Conservation (phyloP, 2,888 invertebrate species). For the Patella pellucida region DNA sequence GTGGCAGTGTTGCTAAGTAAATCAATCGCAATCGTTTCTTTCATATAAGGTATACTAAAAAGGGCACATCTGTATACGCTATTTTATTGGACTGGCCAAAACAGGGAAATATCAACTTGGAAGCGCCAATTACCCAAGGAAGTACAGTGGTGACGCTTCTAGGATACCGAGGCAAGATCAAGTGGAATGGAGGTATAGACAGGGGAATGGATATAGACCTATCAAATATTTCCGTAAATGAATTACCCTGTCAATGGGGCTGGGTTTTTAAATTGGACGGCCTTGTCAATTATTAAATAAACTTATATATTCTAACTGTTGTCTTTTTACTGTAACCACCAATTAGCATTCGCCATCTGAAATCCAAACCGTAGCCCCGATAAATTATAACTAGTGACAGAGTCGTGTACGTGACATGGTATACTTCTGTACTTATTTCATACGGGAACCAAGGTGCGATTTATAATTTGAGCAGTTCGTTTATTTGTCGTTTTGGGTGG, state of each 20-base stretch:
- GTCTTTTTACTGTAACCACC: too few species aligned
- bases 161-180: conserved; percentile 68
- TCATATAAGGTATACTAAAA: conserved; percentile 55
- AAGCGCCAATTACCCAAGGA: conserved; percentile 66
- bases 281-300: conserved; percentile 5
- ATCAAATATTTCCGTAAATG: conserved; percentile 35
- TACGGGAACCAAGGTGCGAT: too few species aligned
- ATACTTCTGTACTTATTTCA: too few species aligned
- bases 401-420: too few species aligned
- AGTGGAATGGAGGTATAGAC: conserved; percentile 39
- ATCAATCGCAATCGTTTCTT: neutral
- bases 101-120: conserved; percentile 74
- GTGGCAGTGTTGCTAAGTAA: too few species aligned
- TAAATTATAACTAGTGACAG: too few species aligned
- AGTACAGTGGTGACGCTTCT: conserved; percentile 72
- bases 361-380: too few species aligned
- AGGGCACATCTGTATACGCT: conserved; percentile 75
- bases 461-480: too few species aligned
- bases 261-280: conserved; percentile 45
- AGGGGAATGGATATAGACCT: conserved; percentile 32
- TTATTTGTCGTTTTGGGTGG: too few species aligned
- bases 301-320: too few species aligned
- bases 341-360: too few species aligned
- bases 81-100: conserved; percentile 81
- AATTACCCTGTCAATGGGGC: conserved; percentile 44